These are phyloP conservation scores for Sialis fuliginosa DNA, from an alignment of 2,888 invertebrate species.

Conservation along the genomic window DNA sequence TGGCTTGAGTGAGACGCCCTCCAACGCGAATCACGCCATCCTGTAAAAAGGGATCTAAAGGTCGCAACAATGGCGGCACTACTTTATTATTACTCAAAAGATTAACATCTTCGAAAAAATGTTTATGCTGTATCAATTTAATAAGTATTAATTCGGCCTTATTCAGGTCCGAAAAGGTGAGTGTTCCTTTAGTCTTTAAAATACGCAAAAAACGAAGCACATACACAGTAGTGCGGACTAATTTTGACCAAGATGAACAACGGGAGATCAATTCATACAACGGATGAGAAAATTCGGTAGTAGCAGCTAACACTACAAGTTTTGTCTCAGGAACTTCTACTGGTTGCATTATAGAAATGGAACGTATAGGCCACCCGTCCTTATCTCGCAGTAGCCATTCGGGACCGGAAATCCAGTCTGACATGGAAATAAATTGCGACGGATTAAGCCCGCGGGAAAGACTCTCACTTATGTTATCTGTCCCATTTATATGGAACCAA, in stretches of 20 bases:
- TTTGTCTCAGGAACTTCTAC: too few relatives aligned
- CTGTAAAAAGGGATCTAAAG: conserved; percentile 7
- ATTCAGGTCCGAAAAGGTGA: conserved; percentile 3
- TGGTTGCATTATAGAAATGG: too few relatives aligned
- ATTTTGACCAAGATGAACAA: background rate
- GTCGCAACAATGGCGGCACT: conserved; percentile 6
- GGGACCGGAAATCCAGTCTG: too few relatives aligned
- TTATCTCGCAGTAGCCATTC: too few relatives aligned
- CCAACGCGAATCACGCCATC: conserved; percentile 6
- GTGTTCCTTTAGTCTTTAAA: background rate
- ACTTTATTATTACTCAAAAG: background rate
- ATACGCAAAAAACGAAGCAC: background rate
- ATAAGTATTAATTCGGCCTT: conserved; percentile 2
- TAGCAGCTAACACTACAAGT: too few relatives aligned
- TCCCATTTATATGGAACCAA: too few relatives aligned
- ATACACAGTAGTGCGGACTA: background rate
- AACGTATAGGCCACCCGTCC: too few relatives aligned
- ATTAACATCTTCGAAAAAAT: conserved; percentile 3
- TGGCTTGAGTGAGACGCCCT: conserved; percentile 6
- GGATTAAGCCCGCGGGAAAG: too few relatives aligned
- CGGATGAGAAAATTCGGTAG: background rate
- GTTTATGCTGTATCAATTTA: conserved; percentile 2
- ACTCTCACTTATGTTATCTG: too few relatives aligned
- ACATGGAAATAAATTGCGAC: too few relatives aligned
- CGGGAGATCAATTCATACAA: background rate